phyloP scores from a whole-genome alignment of 2,797 vertebrate genomes.

The Liparis tanakae region DNA sequence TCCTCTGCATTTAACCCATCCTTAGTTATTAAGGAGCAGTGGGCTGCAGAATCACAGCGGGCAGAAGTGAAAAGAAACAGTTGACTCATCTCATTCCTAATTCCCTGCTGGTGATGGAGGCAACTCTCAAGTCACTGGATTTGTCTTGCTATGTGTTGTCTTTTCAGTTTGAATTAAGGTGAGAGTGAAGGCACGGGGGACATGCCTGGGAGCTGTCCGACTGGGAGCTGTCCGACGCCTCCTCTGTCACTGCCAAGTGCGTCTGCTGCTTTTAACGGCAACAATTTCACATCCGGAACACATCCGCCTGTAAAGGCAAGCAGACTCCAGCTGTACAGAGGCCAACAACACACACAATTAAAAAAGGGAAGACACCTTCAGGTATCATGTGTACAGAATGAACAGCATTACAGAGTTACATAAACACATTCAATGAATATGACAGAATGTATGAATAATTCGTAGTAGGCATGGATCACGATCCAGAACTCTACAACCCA shows the following conservation, averaged over 20 bases:
- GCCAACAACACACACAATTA: background rate
- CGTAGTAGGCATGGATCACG: too few species aligned
- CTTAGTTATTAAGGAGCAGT: too few species aligned
- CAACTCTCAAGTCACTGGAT: constrained; percentile 49
- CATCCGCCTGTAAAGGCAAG: constrained; percentile 11
- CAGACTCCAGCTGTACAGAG: constrained; percentile 14
- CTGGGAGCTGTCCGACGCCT: constrained; percentile 44
- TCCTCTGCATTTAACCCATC: too few species aligned
- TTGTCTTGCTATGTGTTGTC: constrained; percentile 49
- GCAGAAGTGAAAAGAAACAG: constrained; percentile 52
- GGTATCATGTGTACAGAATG: too few species aligned
- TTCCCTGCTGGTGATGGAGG: constrained; percentile 50
- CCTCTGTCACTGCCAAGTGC: constrained; percentile 46
- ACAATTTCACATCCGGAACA: constrained; percentile 35
- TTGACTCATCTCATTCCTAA: constrained; percentile 66
- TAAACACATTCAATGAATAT: too few species aligned
- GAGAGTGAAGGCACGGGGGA: constrained; percentile 35
- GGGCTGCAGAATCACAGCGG: constrained; percentile 18
- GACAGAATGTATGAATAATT: too few species aligned
- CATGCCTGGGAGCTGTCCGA: constrained; percentile 29
- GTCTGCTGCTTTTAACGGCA: constrained; percentile 49
- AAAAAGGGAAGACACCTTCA: too few species aligned
- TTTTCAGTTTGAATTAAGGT: constrained; percentile 66
- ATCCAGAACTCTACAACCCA: too few species aligned
- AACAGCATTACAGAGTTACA: too few species aligned